Conservation (phyloP, 1,140 invertebrate genomes). For the Tribolium madens region DNA sequence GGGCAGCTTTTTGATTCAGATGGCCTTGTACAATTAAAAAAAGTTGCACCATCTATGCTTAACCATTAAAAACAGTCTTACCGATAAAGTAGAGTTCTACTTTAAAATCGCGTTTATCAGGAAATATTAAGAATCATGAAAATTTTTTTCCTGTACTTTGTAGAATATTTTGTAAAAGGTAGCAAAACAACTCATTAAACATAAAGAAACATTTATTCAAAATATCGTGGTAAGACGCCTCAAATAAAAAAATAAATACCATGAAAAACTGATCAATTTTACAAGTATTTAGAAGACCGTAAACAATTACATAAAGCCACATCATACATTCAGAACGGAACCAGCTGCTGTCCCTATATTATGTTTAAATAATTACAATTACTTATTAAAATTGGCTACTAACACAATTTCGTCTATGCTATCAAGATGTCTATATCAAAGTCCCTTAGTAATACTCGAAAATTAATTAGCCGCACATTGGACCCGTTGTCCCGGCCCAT, state of each 20-base stretch:
- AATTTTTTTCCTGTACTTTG: too few species aligned
- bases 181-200: background rate
- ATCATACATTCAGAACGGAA: background rate
- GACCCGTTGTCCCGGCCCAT: slow-evolving; percentile 75
- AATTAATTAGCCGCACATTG: slow-evolving; percentile 77
- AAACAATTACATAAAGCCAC: background rate
- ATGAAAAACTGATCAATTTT: background rate
- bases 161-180: too few species aligned
- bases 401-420: slow-evolving; percentile 37
- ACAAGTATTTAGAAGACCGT: background rate
- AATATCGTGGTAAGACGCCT: background rate
- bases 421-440: background rate
- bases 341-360: slow-evolving; percentile 3
- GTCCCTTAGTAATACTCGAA: slow-evolving; percentile 26
- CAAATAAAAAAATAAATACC: slow-evolving; percentile 13
- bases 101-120: too few species aligned
- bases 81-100: too few species aligned
- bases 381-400: slow-evolving; percentile 24
- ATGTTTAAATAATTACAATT: slow-evolving; percentile 36
- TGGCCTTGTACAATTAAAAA: too few species aligned
- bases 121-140: too few species aligned
- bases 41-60: too few species aligned
- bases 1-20: too few species aligned
- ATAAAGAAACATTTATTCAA: slow-evolving; percentile 21
- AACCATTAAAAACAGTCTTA: too few species aligned